phyloP scores from a whole-genome alignment of 2,888 invertebrate genomes.

The Amiota communis region DNA sequence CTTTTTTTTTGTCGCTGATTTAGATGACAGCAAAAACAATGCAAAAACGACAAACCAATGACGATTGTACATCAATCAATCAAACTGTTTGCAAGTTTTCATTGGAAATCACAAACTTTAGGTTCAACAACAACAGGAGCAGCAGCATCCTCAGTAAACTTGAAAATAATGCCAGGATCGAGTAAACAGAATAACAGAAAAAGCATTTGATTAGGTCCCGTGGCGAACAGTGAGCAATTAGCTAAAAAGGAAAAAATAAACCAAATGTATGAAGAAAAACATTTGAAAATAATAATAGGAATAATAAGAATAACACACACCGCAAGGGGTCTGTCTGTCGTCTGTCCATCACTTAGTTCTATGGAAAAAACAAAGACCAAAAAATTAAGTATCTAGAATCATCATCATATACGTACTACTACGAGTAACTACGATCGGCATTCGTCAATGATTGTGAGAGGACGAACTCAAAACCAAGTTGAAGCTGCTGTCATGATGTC shows the following conservation, averaged over 20 bases:
- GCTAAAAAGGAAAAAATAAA: neutral
- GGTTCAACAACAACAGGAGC: neutral
- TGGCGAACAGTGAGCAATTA: neutral
- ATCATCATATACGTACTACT: neutral
- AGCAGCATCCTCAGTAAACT: neutral
- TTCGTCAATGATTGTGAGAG: slow-evolving; percentile 7
- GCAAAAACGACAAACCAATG: slow-evolving; percentile 1
- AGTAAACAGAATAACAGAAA: neutral
- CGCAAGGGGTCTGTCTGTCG: too few relatives aligned
- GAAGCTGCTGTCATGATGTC: neutral
- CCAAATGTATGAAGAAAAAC: neutral
- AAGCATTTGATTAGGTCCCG: neutral
- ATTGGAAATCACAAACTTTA: neutral
- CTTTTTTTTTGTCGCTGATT: neutral
- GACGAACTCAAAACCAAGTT: neutral
- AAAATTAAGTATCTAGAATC: too few relatives aligned
- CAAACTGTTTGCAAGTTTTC: slow-evolving; percentile 2
- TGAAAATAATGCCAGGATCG: neutral
- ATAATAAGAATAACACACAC: too few relatives aligned
- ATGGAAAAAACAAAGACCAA: too few relatives aligned
- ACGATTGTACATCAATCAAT: slow-evolving; percentile 16
- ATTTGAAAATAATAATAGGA: neutral
- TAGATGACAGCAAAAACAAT: slow-evolving; percentile 16
- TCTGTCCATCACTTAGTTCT: too few relatives aligned
- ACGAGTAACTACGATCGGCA: neutral